Base-by-base conservation (phyloP, 2,113 vertebrate genomes). In the Anthoscopus minutus region DNA sequence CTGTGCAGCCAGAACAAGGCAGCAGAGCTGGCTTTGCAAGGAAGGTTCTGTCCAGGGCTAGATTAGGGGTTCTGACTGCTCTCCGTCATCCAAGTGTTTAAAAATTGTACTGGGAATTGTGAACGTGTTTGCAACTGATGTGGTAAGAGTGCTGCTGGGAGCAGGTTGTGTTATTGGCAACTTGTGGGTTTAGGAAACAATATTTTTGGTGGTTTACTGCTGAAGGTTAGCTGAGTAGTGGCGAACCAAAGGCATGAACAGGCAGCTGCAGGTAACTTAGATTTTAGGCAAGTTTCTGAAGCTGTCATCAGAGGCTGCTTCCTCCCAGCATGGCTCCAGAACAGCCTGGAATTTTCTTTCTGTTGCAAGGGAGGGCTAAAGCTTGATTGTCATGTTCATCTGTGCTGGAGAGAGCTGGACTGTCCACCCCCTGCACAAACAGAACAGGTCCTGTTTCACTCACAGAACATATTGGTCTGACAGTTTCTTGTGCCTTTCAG, bases 101-200 rank as follows among this genome's bases (percentile, higher is more conserved):
- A 24, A 51, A 51, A 37, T 16, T 4, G 2, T 13, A 1, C 22
- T 45, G 28, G 20, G 72, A 80, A 12, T 24, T 47, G 28, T 30
- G 40, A 8, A 7, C 0, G 0, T 13, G 5, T 58, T 73, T 73
- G 30, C 35, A 53, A 2, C 4, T 12, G 47, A 20, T 77, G 42
- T 17, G 54, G 25, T n/a, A 35, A 60, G 38, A 73, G 42, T 45
- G n/a, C 25, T 91, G 13, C 28, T 50, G 50, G 45, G 28, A 81
- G 45, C 21, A 24, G 10, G 16, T 6, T 57, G 11, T 19, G 44
- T 54, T 31, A 22, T 3, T 13, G 44, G 15, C 18, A 64, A 1
- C 42, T 24, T 40, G 50, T 61, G 69, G 64, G n/a, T 66, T 78
- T 62, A 66, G 25, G 45, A 77, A 86, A 28, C 2, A 1, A 13